Conservation (phyloP, 2,797 vertebrate species). For the Sylvia borin region DNA sequence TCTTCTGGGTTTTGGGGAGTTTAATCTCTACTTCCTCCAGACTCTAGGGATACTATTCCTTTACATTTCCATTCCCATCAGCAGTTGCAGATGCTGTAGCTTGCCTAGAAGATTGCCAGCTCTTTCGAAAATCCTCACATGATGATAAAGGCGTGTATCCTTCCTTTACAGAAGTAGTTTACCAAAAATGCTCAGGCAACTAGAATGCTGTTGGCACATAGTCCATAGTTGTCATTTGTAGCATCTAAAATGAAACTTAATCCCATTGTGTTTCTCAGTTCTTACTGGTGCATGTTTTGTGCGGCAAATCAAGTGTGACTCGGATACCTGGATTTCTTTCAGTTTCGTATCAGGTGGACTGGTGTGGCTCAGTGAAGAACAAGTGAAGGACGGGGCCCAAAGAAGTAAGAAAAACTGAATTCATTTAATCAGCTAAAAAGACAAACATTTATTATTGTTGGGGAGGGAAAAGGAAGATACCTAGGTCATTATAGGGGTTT, state of each 20-base stretch:
- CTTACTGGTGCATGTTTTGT: not conserved
- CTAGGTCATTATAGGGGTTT: conserved; percentile 38
- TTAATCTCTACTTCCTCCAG: not conserved
- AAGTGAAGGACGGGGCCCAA: not conserved
- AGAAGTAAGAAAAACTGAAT: conserved; percentile 80
- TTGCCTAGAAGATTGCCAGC: not conserved
- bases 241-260: conserved; percentile 3
- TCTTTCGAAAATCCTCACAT: not conserved
- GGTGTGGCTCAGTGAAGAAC: not conserved
- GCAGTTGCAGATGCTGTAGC: not conserved
- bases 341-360: not conserved
- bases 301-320: not conserved
- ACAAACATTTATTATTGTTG: conserved; percentile 82
- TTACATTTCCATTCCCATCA: not conserved
- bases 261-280: not conserved
- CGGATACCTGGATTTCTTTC: not conserved
- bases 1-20: not conserved
- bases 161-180: not conserved
- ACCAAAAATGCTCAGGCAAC: not conserved
- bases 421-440: conserved; percentile 89
- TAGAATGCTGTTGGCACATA: not conserved
- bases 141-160: not conserved
- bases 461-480: conserved; percentile 56
- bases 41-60: not conserved
- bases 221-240: not conserved